Percentiles rank a stretch among this genome's conserved stretches.
phyloP scores from a whole-genome alignment of 2,888 invertebrate genomes.

The Capitulum mitella region DNA sequence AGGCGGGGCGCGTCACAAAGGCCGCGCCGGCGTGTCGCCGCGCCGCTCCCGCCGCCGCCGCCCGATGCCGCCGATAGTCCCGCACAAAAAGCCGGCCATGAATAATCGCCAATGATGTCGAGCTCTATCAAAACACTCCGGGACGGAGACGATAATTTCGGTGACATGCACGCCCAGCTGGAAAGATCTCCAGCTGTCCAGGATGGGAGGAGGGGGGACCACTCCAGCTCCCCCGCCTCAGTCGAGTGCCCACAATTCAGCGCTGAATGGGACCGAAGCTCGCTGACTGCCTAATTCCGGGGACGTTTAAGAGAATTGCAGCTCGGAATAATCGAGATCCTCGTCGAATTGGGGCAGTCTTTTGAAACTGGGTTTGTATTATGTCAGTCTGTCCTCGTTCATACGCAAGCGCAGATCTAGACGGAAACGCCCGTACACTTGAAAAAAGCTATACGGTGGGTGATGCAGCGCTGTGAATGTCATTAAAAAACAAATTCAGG shows the following conservation, averaged over 20 bases:
- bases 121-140: not conserved
- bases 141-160: not conserved
- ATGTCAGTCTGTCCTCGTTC: too few relatives aligned
- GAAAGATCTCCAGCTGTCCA: not conserved
- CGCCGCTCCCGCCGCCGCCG: not conserved
- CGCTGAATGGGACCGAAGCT: not conserved
- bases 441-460: too few relatives aligned
- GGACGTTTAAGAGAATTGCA: not conserved
- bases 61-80: constrained; percentile 7
- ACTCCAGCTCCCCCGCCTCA: not conserved
- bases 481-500: too few relatives aligned
- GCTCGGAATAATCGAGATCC: not conserved
- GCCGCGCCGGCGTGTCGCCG: not conserved
- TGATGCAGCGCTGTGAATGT: too few relatives aligned
- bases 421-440: too few relatives aligned
- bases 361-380: too few relatives aligned
- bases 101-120: constrained; percentile 10
- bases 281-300: not conserved
- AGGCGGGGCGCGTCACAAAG: not conserved
- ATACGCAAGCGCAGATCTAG: too few relatives aligned
- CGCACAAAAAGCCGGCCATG: not conserved
- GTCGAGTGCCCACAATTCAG: not conserved
- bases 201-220: not conserved
- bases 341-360: too few relatives aligned
- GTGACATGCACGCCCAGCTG: not conserved